Conservation (phyloP, 1,140 invertebrate species). For the Drosophila sturtevanti region DNA sequence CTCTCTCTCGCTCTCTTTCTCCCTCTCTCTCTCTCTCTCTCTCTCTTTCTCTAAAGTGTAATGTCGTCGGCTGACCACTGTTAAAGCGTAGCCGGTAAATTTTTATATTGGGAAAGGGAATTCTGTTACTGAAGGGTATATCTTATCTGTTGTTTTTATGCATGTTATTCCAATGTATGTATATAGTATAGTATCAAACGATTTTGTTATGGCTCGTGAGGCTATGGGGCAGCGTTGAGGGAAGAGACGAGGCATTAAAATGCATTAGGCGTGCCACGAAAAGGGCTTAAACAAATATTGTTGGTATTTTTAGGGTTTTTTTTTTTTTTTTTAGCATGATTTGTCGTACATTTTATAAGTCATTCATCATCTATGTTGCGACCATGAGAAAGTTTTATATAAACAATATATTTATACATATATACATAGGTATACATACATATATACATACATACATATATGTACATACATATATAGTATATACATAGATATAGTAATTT, state of each 20-base stretch:
- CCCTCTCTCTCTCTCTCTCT: no score
- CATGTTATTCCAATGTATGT: background rate
- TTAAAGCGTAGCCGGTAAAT: no score
- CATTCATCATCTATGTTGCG: background rate
- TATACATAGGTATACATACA: background rate
- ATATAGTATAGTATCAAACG: no score
- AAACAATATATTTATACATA: no score
- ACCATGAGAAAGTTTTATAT: conserved; percentile 9
- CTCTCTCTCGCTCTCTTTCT: no score
- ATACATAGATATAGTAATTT: background rate
- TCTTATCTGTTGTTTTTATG: conserved; percentile 5
- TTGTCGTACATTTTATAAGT: background rate
- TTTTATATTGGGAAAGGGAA: no score
- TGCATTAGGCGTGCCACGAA: conserved; percentile 9
- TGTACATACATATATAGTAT: background rate
- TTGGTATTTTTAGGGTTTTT: background rate
- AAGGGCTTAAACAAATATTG: conserved; percentile 10
- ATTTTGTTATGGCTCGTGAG: background rate
- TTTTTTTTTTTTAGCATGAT: background rate
- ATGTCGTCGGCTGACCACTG: no score
- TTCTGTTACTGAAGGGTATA: background rate
- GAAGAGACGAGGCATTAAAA: conserved; percentile 9
- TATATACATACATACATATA: no score
- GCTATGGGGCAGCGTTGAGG: background rate
- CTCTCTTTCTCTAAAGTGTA: no score